Base-by-base conservation (phyloP, 2,113 vertebrate genomes). In the Scomber colias region DNA sequence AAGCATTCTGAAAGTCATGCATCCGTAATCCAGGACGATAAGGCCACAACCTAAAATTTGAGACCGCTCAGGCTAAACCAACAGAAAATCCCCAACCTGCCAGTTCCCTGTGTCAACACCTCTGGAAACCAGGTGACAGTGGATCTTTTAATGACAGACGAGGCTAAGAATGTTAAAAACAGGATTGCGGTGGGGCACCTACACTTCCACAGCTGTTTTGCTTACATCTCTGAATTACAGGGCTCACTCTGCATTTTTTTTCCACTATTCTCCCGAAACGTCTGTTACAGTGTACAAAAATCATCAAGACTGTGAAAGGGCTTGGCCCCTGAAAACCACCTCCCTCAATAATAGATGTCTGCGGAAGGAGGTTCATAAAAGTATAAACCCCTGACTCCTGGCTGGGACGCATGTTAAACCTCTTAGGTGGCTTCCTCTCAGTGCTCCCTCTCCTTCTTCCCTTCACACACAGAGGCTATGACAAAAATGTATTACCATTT, bases 261-360 rank as follows among this genome's bases (percentile, higher is more conserved):
- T 35, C 57, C 67, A 66, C 68, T 35, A 12, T 75, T 77, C 44
- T 55, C 60, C 60, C 69, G n/a, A 82, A 90, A 89, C 35, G 31
- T 77, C 72, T 84, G 81, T 85, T 85, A 83, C 79, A 77, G 75
- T 27, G 66, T 15, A 69, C 66, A 63, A 77, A 87, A 90, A 87
- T 83, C 81, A 87, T 89, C 69, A 65, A 60, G 61, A 81, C 80
- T 62, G 69, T 81, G 80, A 87, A 87, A 90, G 81, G 87, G 83
- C 90, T 84, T 66, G 81, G 79, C 85, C 90, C 54, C 87, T 71
- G 75, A 51, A 62, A 88, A 91, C 83, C 72, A 86, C 70, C 75
- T 61, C 71, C 75, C 83, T 95, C 75, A 93, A 94, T 94, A 93
- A 94, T 95, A 90, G 70, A 94, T 93, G 88, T 69, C 53, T 24